These are phyloP conservation scores for Caenorhabditis imperialis DNA, from an alignment of 2,888 invertebrate genomes.

Conservation along the genomic window DNA sequence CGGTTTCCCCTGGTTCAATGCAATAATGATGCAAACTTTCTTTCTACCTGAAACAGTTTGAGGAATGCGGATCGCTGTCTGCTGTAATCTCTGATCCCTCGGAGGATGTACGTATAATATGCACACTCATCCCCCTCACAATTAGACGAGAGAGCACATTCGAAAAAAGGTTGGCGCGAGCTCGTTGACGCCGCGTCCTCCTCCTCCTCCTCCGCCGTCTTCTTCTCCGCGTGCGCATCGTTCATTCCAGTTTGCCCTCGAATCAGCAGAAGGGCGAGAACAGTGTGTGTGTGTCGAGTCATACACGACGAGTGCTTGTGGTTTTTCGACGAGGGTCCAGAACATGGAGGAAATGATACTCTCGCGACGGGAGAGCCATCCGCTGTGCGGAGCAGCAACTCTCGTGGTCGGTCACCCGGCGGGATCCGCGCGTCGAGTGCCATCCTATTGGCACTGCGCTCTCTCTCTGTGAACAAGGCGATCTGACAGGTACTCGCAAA, in stretches of 20 bases:
- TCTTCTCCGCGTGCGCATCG: conserved; percentile 36
- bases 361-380: background rate
- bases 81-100: conserved; percentile 36
- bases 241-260: conserved; percentile 40
- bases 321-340: conserved; percentile 32
- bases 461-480: conserved; percentile 37
- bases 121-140: conserved; percentile 45
- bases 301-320: conserved; percentile 23
- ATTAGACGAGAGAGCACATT: conserved; percentile 26
- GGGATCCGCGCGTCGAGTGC: conserved; percentile 34
- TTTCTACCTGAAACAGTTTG: background rate
- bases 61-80: conserved; percentile 32
- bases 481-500: conserved; percentile 18
- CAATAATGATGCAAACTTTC: too few species aligned
- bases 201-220: too few species aligned
- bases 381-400: conserved; percentile 13
- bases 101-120: conserved; percentile 48
- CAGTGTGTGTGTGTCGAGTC: conserved; percentile 38
- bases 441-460: conserved; percentile 33
- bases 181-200: conserved; percentile 43
- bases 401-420: conserved; percentile 34
- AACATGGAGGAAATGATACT: conserved; percentile 49
- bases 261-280: conserved; percentile 8
- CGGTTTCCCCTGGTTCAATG: background rate
- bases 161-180: conserved; percentile 50